Conservation (phyloP, 2,113 vertebrate species). For the Thomomys bottae region DNA sequence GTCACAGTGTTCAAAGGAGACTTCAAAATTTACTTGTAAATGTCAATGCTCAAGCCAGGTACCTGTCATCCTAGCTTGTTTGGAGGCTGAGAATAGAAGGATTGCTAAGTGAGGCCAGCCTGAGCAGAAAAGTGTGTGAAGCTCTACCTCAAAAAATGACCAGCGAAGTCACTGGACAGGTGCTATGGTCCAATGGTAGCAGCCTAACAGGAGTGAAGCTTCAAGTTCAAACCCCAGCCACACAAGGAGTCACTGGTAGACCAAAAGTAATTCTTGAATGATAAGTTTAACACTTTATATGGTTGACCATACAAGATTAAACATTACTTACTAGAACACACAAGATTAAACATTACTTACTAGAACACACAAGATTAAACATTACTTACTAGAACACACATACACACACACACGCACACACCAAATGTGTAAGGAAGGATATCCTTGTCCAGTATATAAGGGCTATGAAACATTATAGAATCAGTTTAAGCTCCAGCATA, state of each 20-base stretch:
- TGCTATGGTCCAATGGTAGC: not conserved
- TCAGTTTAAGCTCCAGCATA: rapidly evolving
- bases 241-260: not conserved
- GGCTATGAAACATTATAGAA: not conserved
- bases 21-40: not conserved
- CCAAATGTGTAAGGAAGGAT: not conserved
- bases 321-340: not conserved
- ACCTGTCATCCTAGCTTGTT: too few relatives aligned
- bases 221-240: not conserved
- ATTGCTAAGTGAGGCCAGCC: too few relatives aligned
- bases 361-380: too few relatives aligned
- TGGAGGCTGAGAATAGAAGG: too few relatives aligned
- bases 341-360: not conserved
- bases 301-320: not conserved
- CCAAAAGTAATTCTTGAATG: not conserved
- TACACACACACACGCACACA: too few relatives aligned
- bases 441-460: not conserved
- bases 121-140: too few relatives aligned
- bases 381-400: not conserved
- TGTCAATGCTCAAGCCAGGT: not conserved
- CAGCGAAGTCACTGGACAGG: too few relatives aligned
- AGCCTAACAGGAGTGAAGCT: not conserved
- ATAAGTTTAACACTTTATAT: not conserved
- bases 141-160: too few relatives aligned
- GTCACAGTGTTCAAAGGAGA: not conserved